phyloP scores from a whole-genome alignment of 2,888 invertebrate genomes.

The Unio delphinus region DNA sequence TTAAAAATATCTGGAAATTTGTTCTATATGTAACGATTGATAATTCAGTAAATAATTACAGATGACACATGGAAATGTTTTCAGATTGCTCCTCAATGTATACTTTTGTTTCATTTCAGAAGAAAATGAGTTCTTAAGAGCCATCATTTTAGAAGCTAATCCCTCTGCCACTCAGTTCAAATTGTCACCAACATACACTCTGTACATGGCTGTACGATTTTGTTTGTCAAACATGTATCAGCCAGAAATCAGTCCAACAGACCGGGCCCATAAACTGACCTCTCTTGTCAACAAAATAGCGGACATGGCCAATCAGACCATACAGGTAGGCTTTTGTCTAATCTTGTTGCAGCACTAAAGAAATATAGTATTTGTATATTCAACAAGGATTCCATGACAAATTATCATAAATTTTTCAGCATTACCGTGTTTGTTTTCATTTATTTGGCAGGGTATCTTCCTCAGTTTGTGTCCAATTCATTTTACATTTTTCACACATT shows the following conservation, averaged over 20 bases:
- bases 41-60: too few relatives aligned
- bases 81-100: not conserved
- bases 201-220: slow-evolving; percentile 94
- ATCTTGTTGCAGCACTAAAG: too few relatives aligned
- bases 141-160: slow-evolving; percentile 87
- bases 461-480: too few relatives aligned
- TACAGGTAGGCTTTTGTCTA: slow-evolving; percentile 77
- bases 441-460: too few relatives aligned
- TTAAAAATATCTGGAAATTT: too few relatives aligned
- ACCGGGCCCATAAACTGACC: slow-evolving; percentile 91
- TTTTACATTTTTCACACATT: too few relatives aligned
- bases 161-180: slow-evolving; percentile 81
- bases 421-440: too few relatives aligned
- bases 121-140: slow-evolving; percentile 91
- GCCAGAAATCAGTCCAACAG: slow-evolving; percentile 91
- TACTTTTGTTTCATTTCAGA: slow-evolving; percentile 67
- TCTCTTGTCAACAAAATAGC: slow-evolving; percentile 92
- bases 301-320: slow-evolving; percentile 85
- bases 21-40: too few relatives aligned
- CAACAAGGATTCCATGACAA: too few relatives aligned
- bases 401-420: too few relatives aligned
- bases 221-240: slow-evolving; percentile 95
- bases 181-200: slow-evolving; percentile 95
- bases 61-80: not conserved
- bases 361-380: too few relatives aligned